Evolutionary conservation across 1,140 invertebrate genomes (phyloP).

Genomic region (Heterodera schachtii): DNA sequence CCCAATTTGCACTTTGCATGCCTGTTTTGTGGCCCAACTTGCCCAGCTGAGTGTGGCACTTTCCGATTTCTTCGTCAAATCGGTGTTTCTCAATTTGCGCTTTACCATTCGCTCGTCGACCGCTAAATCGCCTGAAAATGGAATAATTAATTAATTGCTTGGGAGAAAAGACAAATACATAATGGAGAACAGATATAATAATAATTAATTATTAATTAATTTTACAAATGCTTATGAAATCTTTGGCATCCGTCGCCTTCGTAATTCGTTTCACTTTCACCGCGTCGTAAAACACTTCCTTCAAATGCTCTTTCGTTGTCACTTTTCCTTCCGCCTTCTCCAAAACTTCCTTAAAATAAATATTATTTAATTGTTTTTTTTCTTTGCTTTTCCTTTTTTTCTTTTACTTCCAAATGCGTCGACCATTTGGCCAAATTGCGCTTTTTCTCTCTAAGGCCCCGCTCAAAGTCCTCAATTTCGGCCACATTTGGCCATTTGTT

Average conservation of each 20-base stretch:
- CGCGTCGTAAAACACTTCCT: not conserved
- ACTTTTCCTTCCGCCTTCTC: not conserved
- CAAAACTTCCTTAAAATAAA: not conserved
- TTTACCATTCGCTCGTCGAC: not conserved
- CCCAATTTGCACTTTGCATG: not conserved
- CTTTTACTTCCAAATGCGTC: not conserved
- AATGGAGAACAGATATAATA: too few species aligned
- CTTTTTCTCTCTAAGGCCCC: not conserved
- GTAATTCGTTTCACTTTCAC: not conserved
- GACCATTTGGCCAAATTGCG: not conserved
- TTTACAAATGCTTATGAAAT: not conserved
- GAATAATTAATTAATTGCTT: not conserved
- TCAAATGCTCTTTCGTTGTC: not conserved
- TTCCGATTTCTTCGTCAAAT: not conserved
- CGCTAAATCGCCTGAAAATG: not conserved
- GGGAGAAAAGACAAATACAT: too few species aligned
- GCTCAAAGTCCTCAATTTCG: not conserved
- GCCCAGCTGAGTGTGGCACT: not conserved
- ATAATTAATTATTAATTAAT: too few species aligned
- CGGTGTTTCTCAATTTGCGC: not conserved
- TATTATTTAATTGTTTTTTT: too few species aligned
- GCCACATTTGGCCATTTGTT: not conserved
- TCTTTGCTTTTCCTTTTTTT: too few species aligned
- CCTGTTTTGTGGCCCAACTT: not conserved
- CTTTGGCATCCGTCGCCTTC: not conserved